Evolutionary conservation across 2,113 vertebrate species (phyloP), one percentile per base, ranked within the genome.

Genomic region (Heteronetta atricapilla): DNA sequence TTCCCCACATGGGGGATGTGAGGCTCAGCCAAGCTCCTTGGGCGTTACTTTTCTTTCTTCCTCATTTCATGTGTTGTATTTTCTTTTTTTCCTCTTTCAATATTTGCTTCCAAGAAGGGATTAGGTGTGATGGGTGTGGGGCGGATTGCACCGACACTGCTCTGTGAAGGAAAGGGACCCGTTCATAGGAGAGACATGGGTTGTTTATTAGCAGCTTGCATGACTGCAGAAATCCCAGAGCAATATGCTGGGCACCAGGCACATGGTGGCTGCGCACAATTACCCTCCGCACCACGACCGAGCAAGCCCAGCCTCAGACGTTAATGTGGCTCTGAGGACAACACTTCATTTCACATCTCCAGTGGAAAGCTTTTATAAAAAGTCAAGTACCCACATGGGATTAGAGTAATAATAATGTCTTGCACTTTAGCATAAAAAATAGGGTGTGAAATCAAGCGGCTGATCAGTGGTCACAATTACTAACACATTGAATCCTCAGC

Each of bases 61-160:
- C 69, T 81, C 50, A 60, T 88, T 96, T 87, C 66, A 81, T 11
- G 17, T 36, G 31, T 25, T 62, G 25, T 13, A 11, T 38, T 75
- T 48, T 33, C 36, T 62, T 46, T 69, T 53, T 85, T 46, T 14
- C 2, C 55, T 87, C 31, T 82, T 92, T 88, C 93, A 86, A 11
- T 86, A 92, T 86, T 95, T 85, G 67, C 50, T 94, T 96, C 86
- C 77, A 87, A 63, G 72, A 88, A 93, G 87, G 88, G 74, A 96
- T 95, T 88, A 94, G 77, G 59, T 89, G 91, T 72, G 69, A 83
- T 36, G 89, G 72, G 72, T 74, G 79, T 68, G 66, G 79, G 53
- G 62, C 22, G 40, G 28, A 58, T 66, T 75, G 48, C 40, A 31
- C 66, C 0, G 0, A 70, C 58, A 26, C 20, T n/a, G 83, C 70